These are phyloP conservation scores for Hexactinellida sp. DNA, from an alignment of 37 sponge, comb jelly and placozoan species.

Conservation along the genomic window DNA sequence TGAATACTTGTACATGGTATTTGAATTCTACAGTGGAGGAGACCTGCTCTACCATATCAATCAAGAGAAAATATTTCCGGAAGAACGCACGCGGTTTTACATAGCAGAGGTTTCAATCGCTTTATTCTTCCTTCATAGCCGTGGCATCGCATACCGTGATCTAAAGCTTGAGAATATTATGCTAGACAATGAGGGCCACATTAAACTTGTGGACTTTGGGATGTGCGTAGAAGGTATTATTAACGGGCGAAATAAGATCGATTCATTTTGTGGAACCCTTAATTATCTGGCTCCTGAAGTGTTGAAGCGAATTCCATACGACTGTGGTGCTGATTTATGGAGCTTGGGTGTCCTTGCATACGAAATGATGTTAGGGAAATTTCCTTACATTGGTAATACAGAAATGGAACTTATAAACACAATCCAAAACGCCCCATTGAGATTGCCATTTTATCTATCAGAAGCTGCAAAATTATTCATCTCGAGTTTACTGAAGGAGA, in stretches of 20 bases:
- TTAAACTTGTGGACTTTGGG: conserved; percentile 2
- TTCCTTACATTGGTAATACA: neutral
- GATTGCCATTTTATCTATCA: neutral
- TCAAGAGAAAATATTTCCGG: neutral
- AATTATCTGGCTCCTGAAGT: neutral
- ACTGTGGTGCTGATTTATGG: conserved; percentile 15
- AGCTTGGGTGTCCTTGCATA: neutral
- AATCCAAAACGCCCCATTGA: neutral
- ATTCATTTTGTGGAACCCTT: neutral
- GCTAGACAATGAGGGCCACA: neutral
- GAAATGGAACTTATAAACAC: neutral
- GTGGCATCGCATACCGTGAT: neutral
- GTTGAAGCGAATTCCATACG: neutral
- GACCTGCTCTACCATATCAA: neutral
- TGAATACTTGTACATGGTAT: neutral
- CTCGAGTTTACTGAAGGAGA: neutral
- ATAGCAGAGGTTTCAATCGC: conserved; percentile 2
- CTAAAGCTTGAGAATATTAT: neutral
- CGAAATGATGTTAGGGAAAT: neutral
- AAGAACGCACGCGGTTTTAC: conserved; percentile 2
- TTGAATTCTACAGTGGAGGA: neutral
- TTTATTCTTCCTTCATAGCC: neutral
- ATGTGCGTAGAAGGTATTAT: neutral
- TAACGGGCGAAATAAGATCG: neutral
- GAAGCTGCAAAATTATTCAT: neutral